Evolutionary conservation across 1,140 invertebrate genomes (phyloP).

Genomic region (Marisa cornuarietis): DNA sequence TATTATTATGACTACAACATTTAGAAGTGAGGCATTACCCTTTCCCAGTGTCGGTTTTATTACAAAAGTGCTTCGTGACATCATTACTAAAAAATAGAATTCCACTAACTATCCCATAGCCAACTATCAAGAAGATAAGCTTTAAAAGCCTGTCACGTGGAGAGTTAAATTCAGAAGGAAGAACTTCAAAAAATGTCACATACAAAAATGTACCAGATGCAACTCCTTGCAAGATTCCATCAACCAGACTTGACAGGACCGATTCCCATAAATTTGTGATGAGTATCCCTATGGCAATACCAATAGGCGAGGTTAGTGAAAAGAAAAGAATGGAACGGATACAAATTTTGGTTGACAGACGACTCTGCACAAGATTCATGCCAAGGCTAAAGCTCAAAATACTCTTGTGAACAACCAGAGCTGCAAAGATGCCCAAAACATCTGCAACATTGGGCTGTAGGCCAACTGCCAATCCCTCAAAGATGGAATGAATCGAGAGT

Average conservation of each 20-base stretch:
- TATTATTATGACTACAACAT: no score
- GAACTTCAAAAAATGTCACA: constrained; percentile 90
- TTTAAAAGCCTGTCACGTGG: constrained; percentile 53
- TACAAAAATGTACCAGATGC: constrained; percentile 93
- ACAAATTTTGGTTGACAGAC: constrained; percentile 69
- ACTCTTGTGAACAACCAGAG: constrained; percentile 73
- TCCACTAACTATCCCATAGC: constrained; percentile 48
- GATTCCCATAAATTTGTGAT: constrained; percentile 64
- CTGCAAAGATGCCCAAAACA: constrained; percentile 69
- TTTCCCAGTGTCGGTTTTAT: constrained; percentile 1
- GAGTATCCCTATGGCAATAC: constrained; percentile 73
- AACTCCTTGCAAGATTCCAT: constrained; percentile 72
- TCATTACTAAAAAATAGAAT: constrained; percentile 43
- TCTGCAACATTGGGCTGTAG: constrained; percentile 66
- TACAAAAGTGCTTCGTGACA: constrained; percentile 30
- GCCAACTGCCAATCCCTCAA: constrained; percentile 87
- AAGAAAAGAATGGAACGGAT: constrained; percentile 66
- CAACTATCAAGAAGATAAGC: constrained; percentile 54
- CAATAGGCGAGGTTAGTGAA: constrained; percentile 76
- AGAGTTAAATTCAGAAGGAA: constrained; percentile 71
- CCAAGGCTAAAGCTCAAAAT: constrained; percentile 74
- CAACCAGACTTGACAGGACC: constrained; percentile 63
- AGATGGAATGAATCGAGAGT: constrained; percentile 79
- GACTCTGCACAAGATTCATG: constrained; percentile 74
- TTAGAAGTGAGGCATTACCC: no score